Conservation (phyloP, 2,888 invertebrate genomes). For the Cheilosia pagana region DNA sequence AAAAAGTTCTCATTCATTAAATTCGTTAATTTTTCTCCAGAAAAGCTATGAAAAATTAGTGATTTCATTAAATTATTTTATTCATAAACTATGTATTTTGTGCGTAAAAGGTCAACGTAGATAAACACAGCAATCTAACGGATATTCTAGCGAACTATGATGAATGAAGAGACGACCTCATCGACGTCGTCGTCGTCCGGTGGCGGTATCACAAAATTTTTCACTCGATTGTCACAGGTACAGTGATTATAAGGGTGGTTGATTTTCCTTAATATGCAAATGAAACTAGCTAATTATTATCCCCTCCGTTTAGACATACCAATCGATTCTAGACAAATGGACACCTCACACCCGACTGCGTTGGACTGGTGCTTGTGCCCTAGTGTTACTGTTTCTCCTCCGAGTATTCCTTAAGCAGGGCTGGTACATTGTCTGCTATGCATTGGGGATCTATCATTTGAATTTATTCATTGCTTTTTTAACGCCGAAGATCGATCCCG, state of each 20-base stretch:
- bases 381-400: slow-evolving; percentile 90
- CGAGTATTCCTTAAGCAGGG: slow-evolving; percentile 96
- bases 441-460: slow-evolving; percentile 99
- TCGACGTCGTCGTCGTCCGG: slow-evolving; percentile 78
- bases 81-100: slow-evolving; percentile 62
- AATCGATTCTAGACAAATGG: slow-evolving; percentile 93
- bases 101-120: slow-evolving; percentile 55
- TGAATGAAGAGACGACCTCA: slow-evolving; percentile 82
- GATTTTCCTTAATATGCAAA: slow-evolving; percentile 22
- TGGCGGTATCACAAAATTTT: slow-evolving; percentile 81
- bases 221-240: slow-evolving; percentile 83
- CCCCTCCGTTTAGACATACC: slow-evolving; percentile 85
- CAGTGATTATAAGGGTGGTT: neutral
- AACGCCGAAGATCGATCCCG: slow-evolving; percentile 99
- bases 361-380: slow-evolving; percentile 90
- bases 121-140: slow-evolving; percentile 31
- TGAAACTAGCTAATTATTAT: slow-evolving; percentile 14
- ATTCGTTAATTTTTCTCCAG: slow-evolving; percentile 40
- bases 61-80: slow-evolving; percentile 44
- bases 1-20: slow-evolving; percentile 48
- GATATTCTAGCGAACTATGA: slow-evolving; percentile 78
- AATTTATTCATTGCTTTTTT: slow-evolving; percentile 99
- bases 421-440: slow-evolving; percentile 99
- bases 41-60: slow-evolving; percentile 61
- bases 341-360: slow-evolving; percentile 92